Evolutionary conservation across 37 sponge, comb jelly and placozoan species (phyloP).

Genomic region (Chondrosia reniformis): DNA sequence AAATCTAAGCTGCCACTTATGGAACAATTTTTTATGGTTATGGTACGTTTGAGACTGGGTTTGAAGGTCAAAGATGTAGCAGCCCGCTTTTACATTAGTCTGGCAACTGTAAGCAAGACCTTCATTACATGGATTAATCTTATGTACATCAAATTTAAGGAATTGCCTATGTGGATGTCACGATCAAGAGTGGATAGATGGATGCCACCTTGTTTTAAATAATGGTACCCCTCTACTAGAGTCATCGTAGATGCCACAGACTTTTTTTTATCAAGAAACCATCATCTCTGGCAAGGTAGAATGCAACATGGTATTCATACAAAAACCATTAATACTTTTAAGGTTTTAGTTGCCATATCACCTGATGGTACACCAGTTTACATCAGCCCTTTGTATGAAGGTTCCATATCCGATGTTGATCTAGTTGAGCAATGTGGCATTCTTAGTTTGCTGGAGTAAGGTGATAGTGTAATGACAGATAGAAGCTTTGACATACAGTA

Average conservation of each 20-base stretch:
- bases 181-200: neutral
- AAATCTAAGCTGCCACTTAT: neutral
- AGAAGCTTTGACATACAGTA: conserved; percentile 15
- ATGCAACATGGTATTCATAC: conserved; percentile 26
- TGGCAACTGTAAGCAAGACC: neutral
- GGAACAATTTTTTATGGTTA: conserved; percentile 17
- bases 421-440: neutral
- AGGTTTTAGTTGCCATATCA: conserved; percentile 28
- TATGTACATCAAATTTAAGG: conserved; percentile 34
- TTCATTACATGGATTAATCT: conserved; percentile 35
- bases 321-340: conserved; percentile 16
- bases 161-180: conserved; percentile 16
- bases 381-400: neutral
- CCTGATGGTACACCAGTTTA: conserved; percentile 4
- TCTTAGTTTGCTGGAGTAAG: neutral
- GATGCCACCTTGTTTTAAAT: conserved; percentile 11
- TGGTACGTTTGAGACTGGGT: conserved; percentile 1
- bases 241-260: conserved; percentile 26
- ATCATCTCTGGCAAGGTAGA: conserved; percentile 25
- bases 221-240: conserved; percentile 10
- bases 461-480: conserved; percentile 23
- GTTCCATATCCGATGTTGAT: conserved; percentile 7
- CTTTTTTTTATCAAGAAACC: conserved; percentile 31
- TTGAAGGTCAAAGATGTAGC: conserved; percentile 8
- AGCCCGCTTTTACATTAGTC: neutral